phyloP scores from a whole-genome alignment of 2,113 vertebrate species.

The Rousettus leschenaultii region DNA sequence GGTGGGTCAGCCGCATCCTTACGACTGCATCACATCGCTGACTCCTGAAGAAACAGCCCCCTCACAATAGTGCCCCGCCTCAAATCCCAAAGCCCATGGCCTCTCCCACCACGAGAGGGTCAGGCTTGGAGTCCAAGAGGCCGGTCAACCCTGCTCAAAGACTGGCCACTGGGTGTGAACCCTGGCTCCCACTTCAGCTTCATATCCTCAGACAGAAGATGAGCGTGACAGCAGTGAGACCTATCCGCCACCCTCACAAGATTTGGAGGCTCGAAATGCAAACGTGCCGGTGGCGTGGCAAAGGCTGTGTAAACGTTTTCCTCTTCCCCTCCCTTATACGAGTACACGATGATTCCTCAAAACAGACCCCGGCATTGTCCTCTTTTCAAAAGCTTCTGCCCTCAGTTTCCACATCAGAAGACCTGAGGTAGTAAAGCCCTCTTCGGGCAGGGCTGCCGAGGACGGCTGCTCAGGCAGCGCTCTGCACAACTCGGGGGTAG shows the following conservation, averaged over 20 bases:
- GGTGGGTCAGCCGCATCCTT: fast-evolving
- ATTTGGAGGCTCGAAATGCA: not conserved
- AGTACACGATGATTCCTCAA: not conserved
- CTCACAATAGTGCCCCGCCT: fast-evolving
- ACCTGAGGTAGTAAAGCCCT: not conserved
- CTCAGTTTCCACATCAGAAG: not conserved
- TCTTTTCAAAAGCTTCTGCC: not conserved
- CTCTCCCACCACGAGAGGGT: fast-evolving
- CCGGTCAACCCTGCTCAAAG: too few relatives aligned
- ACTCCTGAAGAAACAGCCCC: not conserved
- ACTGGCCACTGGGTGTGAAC: not conserved
- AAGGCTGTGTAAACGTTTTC: not conserved
- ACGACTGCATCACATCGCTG: fast-evolving
- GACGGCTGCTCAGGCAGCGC: not conserved
- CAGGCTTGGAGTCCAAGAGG: not conserved
- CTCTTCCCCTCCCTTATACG: not conserved
- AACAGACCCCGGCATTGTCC: not conserved
- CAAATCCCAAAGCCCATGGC: not conserved
- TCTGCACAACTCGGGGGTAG: not conserved
- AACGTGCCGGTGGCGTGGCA: fast-evolving
- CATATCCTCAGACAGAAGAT: not conserved
- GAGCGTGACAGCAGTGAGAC: not conserved
- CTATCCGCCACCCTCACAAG: not conserved
- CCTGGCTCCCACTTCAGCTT: too few relatives aligned
- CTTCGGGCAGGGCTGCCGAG: not conserved